Base-by-base conservation (phyloP, 2,113 vertebrate species). In the Epinephelus fuscoguttatus region DNA sequence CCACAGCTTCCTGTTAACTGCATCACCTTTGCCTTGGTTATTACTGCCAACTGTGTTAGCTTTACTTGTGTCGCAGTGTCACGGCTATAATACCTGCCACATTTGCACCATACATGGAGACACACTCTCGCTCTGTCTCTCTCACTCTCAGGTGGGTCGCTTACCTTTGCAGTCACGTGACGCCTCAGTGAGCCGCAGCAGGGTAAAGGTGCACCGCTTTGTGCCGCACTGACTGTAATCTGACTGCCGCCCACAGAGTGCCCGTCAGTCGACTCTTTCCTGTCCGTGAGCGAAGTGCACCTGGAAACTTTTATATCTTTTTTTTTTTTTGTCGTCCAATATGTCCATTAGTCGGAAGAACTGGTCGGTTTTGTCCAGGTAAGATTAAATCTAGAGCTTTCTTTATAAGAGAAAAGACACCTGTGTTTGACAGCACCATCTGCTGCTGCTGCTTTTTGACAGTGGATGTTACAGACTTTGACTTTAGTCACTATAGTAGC, bases 331-430 rank as follows among this genome's bases (percentile, higher is more conserved):
- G 5, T 42, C 2, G 1, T 40, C n/a, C 66, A 88, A 63, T 11
- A 99, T 99, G 97, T 96, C 97, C 50, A 81, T 92, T 1, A 94
- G 90, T 92, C 95, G 97, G 77, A 97, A 96, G 92, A 96, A 96
- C 92, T 99, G 97, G 98, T 97, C 97, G 0, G 96, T 96, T 79
- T 93, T 99, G 87, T 99, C 98, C 94, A 98, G 97, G 98, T 98
- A 92, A 94, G 94, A 78, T 63, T 2, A n/a, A 10, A 33, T 25
- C 10, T 23, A n/a, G 2, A 61, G 0, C 8, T 30, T 19, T 19
- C n/a, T 69, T 57, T 76, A 27, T 6, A 59, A 45, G 40, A 30
- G 13, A 23, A n/a, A 17, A 11, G 47, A 55, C 45, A 64, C 70
- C 15, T 72, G 73, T 61, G 23, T 12, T 13, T 52, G 19, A 14